These are phyloP conservation scores for Diaphora mendica DNA, from an alignment of 2,888 invertebrate genomes.

Conservation along the genomic window DNA sequence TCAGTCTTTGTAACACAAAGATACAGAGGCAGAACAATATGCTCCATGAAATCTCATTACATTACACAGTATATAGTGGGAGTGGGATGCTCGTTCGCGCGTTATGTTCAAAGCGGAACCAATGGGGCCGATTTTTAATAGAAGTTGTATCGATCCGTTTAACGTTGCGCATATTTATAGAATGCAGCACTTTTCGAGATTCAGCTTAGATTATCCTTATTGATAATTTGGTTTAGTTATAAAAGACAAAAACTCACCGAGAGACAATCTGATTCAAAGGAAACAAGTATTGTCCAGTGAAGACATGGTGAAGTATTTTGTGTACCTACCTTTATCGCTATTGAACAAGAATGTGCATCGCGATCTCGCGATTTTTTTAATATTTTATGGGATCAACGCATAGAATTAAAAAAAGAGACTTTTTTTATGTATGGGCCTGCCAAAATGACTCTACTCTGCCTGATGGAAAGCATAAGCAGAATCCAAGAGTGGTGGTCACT, in stretches of 20 bases:
- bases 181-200: constrained; percentile 4
- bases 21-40: background rate
- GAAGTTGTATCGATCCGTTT: constrained; percentile 19
- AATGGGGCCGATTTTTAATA: constrained; percentile 20
- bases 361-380: too few species aligned
- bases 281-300: background rate
- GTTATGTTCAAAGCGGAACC: constrained; percentile 12
- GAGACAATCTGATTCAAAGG: background rate
- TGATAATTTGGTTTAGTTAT: background rate
- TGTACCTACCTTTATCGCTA: background rate
- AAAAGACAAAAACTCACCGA: background rate
- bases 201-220: background rate
- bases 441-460: too few species aligned
- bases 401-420: too few species aligned
- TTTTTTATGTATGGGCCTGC: too few species aligned
- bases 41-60: constrained; percentile 7
- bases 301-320: background rate
- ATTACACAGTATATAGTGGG: constrained; percentile 6
- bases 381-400: too few species aligned
- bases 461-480: too few species aligned
- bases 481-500: too few species aligned
- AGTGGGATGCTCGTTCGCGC: constrained; percentile 7
- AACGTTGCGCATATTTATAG: constrained; percentile 11
- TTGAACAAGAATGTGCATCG: too few species aligned
- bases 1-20: constrained; percentile 4